These are phyloP conservation scores for Rhodinocichla rosea DNA, from an alignment of 2,113 vertebrate genomes.

Conservation along the genomic window DNA sequence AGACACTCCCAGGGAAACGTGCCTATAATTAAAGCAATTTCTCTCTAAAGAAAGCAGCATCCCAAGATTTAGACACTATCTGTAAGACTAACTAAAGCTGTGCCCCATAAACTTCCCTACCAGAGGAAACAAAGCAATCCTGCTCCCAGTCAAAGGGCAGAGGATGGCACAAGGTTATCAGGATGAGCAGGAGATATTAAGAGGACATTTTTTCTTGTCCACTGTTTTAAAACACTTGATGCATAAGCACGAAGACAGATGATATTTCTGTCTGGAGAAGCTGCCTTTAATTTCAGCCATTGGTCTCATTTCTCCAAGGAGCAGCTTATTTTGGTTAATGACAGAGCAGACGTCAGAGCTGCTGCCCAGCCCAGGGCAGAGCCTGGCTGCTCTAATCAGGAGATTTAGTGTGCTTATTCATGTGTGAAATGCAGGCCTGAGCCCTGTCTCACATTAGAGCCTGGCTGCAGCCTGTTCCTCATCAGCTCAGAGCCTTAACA, in stretches of 20 bases:
- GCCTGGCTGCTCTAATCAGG: slow-evolving; percentile 55
- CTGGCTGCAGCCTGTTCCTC: slow-evolving; percentile 65
- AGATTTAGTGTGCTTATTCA: slow-evolving; percentile 77
- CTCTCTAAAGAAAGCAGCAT: neutral
- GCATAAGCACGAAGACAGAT: neutral
- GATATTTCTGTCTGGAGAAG: neutral
- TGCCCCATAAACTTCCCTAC: neutral
- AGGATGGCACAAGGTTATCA: neutral
- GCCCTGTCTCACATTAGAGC: slow-evolving; percentile 67
- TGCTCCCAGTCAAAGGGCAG: neutral
- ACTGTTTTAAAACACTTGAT: neutral
- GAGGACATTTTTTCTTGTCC: neutral
- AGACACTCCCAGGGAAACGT: neutral
- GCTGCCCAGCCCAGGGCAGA: slow-evolving; percentile 51
- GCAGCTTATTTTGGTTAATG: slow-evolving; percentile 33
- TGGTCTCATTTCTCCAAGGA: slow-evolving; percentile 4
- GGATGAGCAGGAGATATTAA: neutral
- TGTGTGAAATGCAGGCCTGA: slow-evolving; percentile 81
- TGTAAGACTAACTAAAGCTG: neutral
- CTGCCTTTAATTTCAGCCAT: neutral
- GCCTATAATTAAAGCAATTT: neutral
- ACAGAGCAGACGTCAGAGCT: slow-evolving; percentile 31
- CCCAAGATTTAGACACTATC: neutral
- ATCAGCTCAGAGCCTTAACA: slow-evolving; percentile 50
- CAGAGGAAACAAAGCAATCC: neutral